Evolutionary conservation across 2,113 vertebrate species (phyloP).

Genomic region (Crotalus tigris): DNA sequence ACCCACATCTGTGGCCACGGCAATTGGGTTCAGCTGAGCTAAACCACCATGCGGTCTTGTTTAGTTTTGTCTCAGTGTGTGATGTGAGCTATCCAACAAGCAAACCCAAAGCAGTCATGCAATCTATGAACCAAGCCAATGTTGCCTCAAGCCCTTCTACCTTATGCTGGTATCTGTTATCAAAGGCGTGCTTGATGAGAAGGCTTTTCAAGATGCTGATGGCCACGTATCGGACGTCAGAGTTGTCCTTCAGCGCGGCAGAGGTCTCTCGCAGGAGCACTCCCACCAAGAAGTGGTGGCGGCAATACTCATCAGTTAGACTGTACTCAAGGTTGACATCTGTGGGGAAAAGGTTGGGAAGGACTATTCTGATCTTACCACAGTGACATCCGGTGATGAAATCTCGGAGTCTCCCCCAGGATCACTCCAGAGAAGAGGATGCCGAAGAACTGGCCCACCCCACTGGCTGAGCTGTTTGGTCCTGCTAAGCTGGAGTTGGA

Average conservation of each 20-base stretch:
- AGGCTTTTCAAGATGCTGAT: conserved; percentile 90
- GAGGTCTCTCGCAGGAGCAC: conserved; percentile 88
- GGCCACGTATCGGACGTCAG: conserved; percentile 84
- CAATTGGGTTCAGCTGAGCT: background rate
- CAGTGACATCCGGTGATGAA: background rate
- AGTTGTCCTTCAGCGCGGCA: conserved; percentile 83
- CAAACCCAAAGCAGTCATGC: background rate
- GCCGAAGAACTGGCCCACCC: background rate
- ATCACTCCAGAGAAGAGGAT: background rate
- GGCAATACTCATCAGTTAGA: conserved; percentile 93
- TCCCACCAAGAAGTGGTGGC: conserved; percentile 92
- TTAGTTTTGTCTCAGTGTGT: background rate
- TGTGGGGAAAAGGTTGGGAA: conserved; percentile 62
- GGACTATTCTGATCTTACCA: background rate
- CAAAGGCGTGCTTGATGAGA: conserved; percentile 92
- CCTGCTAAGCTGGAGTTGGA: background rate
- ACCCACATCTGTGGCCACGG: background rate
- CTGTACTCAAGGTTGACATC: conserved; percentile 90
- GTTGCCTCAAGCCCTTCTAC: conserved; percentile 56
- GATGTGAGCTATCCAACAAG: background rate
- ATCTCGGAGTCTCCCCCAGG: background rate
- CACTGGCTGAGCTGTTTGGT: background rate
- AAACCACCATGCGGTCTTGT: background rate
- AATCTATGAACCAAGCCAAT: background rate
- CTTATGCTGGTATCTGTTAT: conserved; percentile 89